Evolutionary conservation across 2,888 invertebrate species (phyloP), one percentile per base, ranked within the genome.

Genomic region (Drosophila borealis): DNA sequence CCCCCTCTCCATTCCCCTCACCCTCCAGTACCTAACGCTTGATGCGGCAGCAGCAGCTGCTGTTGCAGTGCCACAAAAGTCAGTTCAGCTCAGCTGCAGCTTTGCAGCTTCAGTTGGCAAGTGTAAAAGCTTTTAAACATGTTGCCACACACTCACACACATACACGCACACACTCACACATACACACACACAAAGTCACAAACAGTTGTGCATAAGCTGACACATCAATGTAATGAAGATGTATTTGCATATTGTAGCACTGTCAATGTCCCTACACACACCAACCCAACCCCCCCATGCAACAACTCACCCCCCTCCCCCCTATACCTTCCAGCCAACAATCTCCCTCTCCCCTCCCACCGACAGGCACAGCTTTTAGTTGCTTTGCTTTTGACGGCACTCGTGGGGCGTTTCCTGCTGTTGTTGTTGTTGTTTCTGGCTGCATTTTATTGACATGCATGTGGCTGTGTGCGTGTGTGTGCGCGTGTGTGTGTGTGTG

Each of bases 211-310:
- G 81, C 82, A 78, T 86, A 87, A 82, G 87, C 85, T 84, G 85
- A 81, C 87, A 83, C 87, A 87, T 85, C 83, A 81, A 81, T 85
- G 83, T 86, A 86, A 86, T 86, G 86, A 86, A 85, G 86, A 86
- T 87, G 86, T 86, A 86, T 87, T 83, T 85, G 86, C 87, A 87
- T 85, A 82, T 86, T 84, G 85, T 85, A 78, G 81, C 80, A 80
- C 81, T 83, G 83, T 84, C 83, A 85, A 78, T 83, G 54, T 34
- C 44, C 45, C 50, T 10, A 29, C 29, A 29, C 29, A 29, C 8
- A 2, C 8, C 8, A 29, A 29, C 53, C 13, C 34, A 6, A 29
- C 4, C n/a, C 29, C 10, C 60, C 48, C 10, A 1, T 44, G 4
- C 13, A n/a, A 4, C 11, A 13, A 3, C 29, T 25, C 36, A 11